phyloP scores from a whole-genome alignment of 1,140 invertebrate genomes.

The Lucilia sericata region DNA sequence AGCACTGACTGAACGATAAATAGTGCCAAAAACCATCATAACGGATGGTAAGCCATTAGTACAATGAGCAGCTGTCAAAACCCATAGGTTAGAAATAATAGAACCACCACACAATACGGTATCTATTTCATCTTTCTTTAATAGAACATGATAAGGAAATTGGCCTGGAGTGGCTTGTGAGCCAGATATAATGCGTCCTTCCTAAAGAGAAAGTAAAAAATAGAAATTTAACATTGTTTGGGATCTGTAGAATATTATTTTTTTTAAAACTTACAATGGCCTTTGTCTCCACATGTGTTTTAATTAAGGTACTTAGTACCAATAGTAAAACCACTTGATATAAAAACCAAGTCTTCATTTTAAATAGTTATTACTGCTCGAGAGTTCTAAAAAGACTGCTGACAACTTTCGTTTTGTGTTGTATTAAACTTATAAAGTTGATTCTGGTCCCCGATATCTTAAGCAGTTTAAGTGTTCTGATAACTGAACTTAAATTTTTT shows the following conservation, averaged over 20 bases:
- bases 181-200: conserved; percentile 59
- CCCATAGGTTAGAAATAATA: conserved; percentile 70
- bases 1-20: conserved; percentile 62
- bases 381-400: background rate
- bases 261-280: background rate
- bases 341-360: background rate
- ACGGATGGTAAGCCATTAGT: conserved; percentile 57
- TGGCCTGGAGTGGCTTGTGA: conserved; percentile 50
- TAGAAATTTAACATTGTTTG: too few species aligned
- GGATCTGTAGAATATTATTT: too few species aligned
- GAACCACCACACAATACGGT: conserved; percentile 71
- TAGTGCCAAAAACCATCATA: conserved; percentile 67
- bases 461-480: background rate
- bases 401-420: background rate
- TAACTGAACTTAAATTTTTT: background rate
- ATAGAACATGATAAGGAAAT: conserved; percentile 65
- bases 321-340: background rate
- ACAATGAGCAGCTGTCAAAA: conserved; percentile 74
- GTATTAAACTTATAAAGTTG: background rate
- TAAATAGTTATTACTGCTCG: background rate
- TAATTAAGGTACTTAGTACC: background rate
- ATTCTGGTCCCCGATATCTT: background rate
- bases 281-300: background rate
- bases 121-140: conserved; percentile 57
- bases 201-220: too few species aligned